Percentiles rank a stretch among this genome's conserved stretches.
phyloP scores from a whole-genome alignment of 1,140 invertebrate species.

The Drosophila novamexicana region DNA sequence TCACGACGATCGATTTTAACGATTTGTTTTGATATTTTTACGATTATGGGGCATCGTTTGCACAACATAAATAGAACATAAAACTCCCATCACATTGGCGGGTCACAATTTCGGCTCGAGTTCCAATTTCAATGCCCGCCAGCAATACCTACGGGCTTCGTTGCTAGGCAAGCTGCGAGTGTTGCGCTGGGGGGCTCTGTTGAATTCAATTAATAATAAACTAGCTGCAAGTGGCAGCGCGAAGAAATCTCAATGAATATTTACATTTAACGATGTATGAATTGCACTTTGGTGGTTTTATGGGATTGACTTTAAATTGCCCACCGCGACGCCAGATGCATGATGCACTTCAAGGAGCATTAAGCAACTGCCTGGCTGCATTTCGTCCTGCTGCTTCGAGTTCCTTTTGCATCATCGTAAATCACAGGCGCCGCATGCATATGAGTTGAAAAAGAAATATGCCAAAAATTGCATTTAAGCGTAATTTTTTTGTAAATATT shows the following conservation, averaged over 20 bases:
- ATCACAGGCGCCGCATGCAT: conserved; percentile 76
- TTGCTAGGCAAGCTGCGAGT: not conserved
- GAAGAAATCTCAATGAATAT: conserved; percentile 76
- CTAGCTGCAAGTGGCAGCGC: conserved; percentile 65
- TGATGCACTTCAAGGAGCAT: conserved; percentile 18
- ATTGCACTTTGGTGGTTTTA: conserved; percentile 44
- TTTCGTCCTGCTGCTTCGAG: conserved; percentile 59
- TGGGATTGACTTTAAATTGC: conserved; percentile 59
- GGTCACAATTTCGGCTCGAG: conserved; percentile 19
- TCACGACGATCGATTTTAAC: conserved; percentile 81
- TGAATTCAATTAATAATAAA: conserved; percentile 81
- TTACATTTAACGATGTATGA: conserved; percentile 60
- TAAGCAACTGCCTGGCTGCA: conserved; percentile 9
- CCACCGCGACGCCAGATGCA: conserved; percentile 38
- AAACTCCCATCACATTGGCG: conserved; percentile 69
- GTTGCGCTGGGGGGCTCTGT: not conserved
- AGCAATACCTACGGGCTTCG: too few species aligned
- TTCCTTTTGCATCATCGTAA: conserved; percentile 71
- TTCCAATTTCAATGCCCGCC: not conserved
- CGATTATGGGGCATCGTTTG: conserved; percentile 84
- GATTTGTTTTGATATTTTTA: conserved; percentile 85
- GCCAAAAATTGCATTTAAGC: conserved; percentile 44
- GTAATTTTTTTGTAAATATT: conserved; percentile 56
- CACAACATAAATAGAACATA: conserved; percentile 84
- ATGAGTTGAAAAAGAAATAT: conserved; percentile 40